These are phyloP conservation scores for Hafferia zeledoni DNA, from an alignment of 2,797 vertebrate species.

Conservation along the genomic window DNA sequence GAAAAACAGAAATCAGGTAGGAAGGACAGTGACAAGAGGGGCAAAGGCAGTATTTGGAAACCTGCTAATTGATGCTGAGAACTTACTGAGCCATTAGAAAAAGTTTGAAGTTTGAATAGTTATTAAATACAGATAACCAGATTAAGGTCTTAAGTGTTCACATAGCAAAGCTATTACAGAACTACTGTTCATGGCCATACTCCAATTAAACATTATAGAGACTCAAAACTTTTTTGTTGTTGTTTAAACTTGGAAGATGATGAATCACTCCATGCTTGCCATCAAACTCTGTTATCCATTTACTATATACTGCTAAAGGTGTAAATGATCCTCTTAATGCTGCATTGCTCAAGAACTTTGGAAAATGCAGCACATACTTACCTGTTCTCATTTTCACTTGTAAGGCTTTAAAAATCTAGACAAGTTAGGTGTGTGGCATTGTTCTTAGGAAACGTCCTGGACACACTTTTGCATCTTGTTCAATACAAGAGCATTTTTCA, in stretches of 20 bases:
- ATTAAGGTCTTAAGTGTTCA: background rate
- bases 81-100: background rate
- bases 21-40: background rate
- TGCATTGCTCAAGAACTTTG: background rate
- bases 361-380: background rate
- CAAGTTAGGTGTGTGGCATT: background rate
- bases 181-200: background rate
- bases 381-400: background rate
- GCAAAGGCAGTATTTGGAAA: background rate
- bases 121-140: background rate
- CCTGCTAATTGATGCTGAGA: background rate
- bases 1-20: constrained; percentile 91
- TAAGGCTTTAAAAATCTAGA: background rate
- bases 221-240: background rate
- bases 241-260: background rate
- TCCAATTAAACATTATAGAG: background rate
- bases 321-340: background rate
- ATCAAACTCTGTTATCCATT: background rate
- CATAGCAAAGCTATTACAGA: background rate
- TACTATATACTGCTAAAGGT: background rate
- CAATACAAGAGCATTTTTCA: background rate
- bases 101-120: background rate
- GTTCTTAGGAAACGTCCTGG: background rate
- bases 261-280: background rate
- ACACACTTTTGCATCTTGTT: background rate